These are phyloP conservation scores for Penaeus chinensis DNA, from an alignment of 1,140 invertebrate species.

Conservation along the genomic window DNA sequence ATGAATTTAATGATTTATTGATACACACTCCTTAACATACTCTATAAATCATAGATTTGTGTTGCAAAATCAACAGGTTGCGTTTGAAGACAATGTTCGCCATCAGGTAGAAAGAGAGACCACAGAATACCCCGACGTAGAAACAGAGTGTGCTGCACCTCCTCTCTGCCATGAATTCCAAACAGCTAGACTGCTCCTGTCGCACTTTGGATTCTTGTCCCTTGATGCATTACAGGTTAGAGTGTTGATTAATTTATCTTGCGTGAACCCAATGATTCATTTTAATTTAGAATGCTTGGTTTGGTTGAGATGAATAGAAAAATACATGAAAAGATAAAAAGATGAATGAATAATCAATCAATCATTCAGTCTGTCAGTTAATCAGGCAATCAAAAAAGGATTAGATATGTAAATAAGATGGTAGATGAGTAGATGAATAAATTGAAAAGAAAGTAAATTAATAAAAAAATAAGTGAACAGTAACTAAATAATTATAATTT, in stretches of 20 bases:
- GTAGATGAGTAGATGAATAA: too few relatives aligned
- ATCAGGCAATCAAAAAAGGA: too few relatives aligned
- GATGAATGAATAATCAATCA: too few relatives aligned
- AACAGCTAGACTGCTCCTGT: conserved; percentile 91
- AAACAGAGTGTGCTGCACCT: conserved; percentile 83
- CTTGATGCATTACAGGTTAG: conserved; percentile 76
- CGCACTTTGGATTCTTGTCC: conserved; percentile 80
- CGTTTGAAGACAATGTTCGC: conserved; percentile 61
- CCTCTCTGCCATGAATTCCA: conserved; percentile 89
- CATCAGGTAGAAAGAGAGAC: conserved; percentile 53
- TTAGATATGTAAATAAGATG: too few relatives aligned
- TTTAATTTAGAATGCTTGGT: neutral
- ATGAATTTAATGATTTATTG: neutral
- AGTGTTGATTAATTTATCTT: neutral
- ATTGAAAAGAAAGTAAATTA: too few relatives aligned
- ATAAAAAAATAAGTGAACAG: too few relatives aligned
- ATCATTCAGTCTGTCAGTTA: too few relatives aligned
- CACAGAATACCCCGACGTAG: conserved; percentile 67
- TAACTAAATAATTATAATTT: too few relatives aligned
- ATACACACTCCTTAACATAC: neutral
- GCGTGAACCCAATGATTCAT: too few relatives aligned
- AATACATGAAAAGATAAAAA: too few relatives aligned
- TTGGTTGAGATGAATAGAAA: neutral
- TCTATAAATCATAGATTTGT: neutral
- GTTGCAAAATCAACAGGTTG: conserved; percentile 58